Percentiles rank a stretch among this genome's conserved stretches.
phyloP scores from a whole-genome alignment of 1,140 invertebrate species.

The Saccostrea glomerata region DNA sequence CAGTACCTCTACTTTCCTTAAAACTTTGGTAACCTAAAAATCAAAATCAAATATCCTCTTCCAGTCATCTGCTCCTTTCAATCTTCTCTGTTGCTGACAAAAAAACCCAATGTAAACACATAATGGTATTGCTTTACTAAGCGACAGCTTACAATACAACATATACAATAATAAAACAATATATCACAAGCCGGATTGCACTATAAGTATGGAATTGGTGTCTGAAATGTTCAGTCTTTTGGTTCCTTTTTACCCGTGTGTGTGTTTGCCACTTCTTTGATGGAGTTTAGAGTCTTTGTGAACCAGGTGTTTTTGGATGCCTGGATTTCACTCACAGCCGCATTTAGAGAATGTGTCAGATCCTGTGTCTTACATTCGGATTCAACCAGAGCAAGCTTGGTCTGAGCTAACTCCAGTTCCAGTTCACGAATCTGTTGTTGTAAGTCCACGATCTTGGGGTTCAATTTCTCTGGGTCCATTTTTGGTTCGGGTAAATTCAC shows the following conservation, averaged over 20 bases:
- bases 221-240: slow-evolving; percentile 47
- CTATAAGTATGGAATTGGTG: slow-evolving; percentile 19
- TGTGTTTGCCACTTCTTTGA: slow-evolving; percentile 82
- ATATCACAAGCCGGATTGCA: slow-evolving; percentile 35
- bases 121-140: slow-evolving; percentile 10
- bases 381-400: slow-evolving; percentile 97
- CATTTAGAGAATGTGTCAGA: slow-evolving; percentile 93
- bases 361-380: slow-evolving; percentile 96
- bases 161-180: slow-evolving; percentile 35
- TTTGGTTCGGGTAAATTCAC: slow-evolving; percentile 68
- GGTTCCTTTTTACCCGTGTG: slow-evolving; percentile 71
- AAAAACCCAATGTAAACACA: background rate
- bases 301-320: slow-evolving; percentile 90
- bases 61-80: too few relatives aligned
- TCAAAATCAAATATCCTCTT: too few relatives aligned
- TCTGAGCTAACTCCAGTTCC: slow-evolving; percentile 96
- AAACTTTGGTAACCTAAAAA: too few relatives aligned
- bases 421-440: slow-evolving; percentile 88
- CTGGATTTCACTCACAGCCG: slow-evolving; percentile 90
- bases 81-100: too few relatives aligned
- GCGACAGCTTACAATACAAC: background rate
- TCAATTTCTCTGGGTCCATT: slow-evolving; percentile 64
- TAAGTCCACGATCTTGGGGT: slow-evolving; percentile 68
- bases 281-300: slow-evolving; percentile 89
- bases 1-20: too few relatives aligned